Percentiles rank a stretch among this genome's conserved stretches.
Evolutionary conservation across 2,113 vertebrate species (phyloP).

Genomic region (Corvus moneduloides): DNA sequence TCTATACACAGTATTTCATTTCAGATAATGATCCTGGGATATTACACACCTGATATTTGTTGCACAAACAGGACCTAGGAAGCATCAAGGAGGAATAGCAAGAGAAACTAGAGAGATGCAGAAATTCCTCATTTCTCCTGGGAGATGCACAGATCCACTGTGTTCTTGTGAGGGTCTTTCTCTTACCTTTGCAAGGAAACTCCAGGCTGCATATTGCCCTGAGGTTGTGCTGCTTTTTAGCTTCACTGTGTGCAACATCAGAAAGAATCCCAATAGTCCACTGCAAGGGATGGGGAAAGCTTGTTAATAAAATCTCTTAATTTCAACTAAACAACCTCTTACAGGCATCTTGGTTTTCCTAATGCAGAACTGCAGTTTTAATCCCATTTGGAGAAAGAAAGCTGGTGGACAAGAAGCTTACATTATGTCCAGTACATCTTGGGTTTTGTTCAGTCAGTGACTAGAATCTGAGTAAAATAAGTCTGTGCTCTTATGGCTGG

Average conservation of each 20-base stretch:
- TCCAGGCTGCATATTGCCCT: constrained; percentile 84
- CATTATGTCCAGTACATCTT: background rate
- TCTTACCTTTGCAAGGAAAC: constrained; percentile 90
- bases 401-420: background rate
- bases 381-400: background rate
- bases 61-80: background rate
- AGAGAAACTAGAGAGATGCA: background rate
- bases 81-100: background rate
- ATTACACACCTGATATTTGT: background rate
- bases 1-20: background rate
- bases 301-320: constrained; percentile 13
- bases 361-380: background rate
- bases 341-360: background rate
- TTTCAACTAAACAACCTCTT: background rate
- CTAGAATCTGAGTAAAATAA: background rate
- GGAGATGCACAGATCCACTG: background rate
- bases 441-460: background rate
- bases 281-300: constrained; percentile 70
- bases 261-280: constrained; percentile 87
- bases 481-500: background rate
- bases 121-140: background rate
- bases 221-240: constrained; percentile 79
- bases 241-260: constrained; percentile 84
- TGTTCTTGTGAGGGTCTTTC: background rate
- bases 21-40: background rate